Conservation (phyloP, 2,888 invertebrate species). For the Hololepta plana region DNA sequence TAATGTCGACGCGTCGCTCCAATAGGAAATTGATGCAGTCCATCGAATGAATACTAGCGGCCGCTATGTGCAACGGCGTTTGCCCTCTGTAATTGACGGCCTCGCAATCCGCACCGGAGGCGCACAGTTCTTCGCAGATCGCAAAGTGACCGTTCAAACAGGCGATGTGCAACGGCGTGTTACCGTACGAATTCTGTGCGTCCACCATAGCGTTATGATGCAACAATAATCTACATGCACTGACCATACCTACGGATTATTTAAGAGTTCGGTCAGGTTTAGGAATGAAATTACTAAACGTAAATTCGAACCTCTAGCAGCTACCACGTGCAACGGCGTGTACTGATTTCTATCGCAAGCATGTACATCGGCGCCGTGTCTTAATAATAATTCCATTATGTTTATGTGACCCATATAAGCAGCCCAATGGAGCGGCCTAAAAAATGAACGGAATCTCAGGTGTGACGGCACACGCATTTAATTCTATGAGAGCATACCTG, state of each 20-base stretch:
- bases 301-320: constrained; percentile 34
- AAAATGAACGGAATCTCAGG: no score
- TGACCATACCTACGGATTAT: constrained; percentile 14
- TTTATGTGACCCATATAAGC: constrained; percentile 37
- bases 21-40: constrained; percentile 38
- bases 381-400: constrained; percentile 26
- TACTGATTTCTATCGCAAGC: constrained; percentile 31
- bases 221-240: constrained; percentile 25
- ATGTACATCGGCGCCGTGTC: constrained; percentile 29
- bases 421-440: constrained; percentile 40
- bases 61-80: constrained; percentile 41
- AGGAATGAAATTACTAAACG: no score
- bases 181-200: constrained; percentile 36
- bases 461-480: no score
- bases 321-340: constrained; percentile 43
- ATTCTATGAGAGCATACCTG: constrained; percentile 10
- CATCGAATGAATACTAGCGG: constrained; percentile 39
- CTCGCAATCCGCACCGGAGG: constrained; percentile 30
- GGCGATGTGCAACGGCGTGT: constrained; percentile 39
- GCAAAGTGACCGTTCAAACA: constrained; percentile 40
- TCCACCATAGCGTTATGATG: constrained; percentile 36
- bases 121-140: constrained; percentile 33
- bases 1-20: constrained; percentile 32
- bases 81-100: constrained; percentile 36
- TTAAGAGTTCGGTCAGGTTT: constrained; percentile 1